Conservation (phyloP, 37 sponge, comb jelly and placozoan genomes). For the Geodia barretti region DNA sequence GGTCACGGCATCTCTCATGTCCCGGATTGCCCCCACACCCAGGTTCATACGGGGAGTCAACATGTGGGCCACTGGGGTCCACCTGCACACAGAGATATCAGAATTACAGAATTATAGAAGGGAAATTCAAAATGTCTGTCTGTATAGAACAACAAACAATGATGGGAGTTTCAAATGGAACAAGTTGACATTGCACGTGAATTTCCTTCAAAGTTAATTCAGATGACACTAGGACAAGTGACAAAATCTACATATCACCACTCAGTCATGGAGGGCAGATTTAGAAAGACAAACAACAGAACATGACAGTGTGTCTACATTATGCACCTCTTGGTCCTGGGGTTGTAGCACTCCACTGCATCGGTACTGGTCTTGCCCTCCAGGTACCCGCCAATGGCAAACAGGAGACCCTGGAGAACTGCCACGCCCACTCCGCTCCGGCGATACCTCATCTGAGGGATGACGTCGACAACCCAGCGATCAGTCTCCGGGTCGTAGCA, state of each 20-base stretch:
- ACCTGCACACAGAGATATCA: slow-evolving; percentile 16
- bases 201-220: too few species aligned
- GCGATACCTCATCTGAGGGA: slow-evolving; percentile 80
- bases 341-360: slow-evolving; percentile 94
- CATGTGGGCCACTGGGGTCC: slow-evolving; percentile 83
- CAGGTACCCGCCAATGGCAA: slow-evolving; percentile 94
- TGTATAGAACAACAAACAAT: not conserved
- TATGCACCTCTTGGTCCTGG: slow-evolving; percentile 60
- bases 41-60: slow-evolving; percentile 88
- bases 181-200: too few species aligned
- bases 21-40: slow-evolving; percentile 84
- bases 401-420: slow-evolving; percentile 84
- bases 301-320: not conserved
- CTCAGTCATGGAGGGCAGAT: too few species aligned
- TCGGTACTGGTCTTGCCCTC: slow-evolving; percentile 90
- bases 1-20: slow-evolving; percentile 81
- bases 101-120: not conserved
- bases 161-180: too few species aligned
- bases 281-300: not conserved
- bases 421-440: slow-evolving; percentile 93
- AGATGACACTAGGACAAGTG: not conserved
- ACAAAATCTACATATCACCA: not conserved
- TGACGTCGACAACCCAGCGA: slow-evolving; percentile 84
- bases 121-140: too few species aligned
- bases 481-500: slow-evolving; percentile 82